phyloP scores from a whole-genome alignment of 2,888 invertebrate genomes.

The Strigamia crassipes region DNA sequence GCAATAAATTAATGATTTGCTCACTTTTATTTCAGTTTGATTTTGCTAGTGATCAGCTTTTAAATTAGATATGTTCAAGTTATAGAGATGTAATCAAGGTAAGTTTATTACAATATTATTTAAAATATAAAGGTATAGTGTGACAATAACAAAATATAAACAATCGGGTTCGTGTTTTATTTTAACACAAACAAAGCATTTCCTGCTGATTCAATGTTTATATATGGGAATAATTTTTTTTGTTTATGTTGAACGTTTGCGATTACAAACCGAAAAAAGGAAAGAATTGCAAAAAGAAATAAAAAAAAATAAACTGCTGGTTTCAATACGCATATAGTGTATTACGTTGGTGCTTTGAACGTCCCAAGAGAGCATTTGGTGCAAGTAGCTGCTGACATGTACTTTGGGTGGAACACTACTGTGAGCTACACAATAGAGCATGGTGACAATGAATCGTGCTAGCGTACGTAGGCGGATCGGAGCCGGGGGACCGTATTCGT shows the following conservation, averaged over 20 bases:
- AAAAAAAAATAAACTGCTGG: neutral
- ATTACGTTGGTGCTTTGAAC: neutral
- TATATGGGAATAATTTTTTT: too few relatives aligned
- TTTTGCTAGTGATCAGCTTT: neutral
- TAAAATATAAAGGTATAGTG: neutral
- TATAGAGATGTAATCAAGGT: neutral
- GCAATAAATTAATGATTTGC: neutral
- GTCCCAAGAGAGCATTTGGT: constrained; percentile 19
- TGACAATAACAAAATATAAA: too few relatives aligned
- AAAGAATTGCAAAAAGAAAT: neutral
- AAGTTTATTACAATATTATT: neutral
- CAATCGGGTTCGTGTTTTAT: too few relatives aligned
- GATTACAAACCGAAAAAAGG: neutral
- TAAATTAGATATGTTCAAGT: neutral
- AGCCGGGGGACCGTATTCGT: constrained; percentile 18
- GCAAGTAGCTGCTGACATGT: constrained; percentile 16
- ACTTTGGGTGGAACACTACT: constrained; percentile 25
- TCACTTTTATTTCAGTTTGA: neutral
- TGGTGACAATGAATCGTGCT: neutral
- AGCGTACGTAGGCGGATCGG: constrained; percentile 21
- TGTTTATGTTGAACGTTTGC: neutral
- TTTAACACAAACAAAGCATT: too few relatives aligned
- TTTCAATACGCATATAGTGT: neutral
- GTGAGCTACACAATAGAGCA: constrained; percentile 12
- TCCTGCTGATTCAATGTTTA: too few relatives aligned